Percentiles rank a stretch among this genome's conserved stretches.
Evolutionary conservation across 2,888 invertebrate genomes (phyloP).

Genomic region (Coelogynopora nodosa): DNA sequence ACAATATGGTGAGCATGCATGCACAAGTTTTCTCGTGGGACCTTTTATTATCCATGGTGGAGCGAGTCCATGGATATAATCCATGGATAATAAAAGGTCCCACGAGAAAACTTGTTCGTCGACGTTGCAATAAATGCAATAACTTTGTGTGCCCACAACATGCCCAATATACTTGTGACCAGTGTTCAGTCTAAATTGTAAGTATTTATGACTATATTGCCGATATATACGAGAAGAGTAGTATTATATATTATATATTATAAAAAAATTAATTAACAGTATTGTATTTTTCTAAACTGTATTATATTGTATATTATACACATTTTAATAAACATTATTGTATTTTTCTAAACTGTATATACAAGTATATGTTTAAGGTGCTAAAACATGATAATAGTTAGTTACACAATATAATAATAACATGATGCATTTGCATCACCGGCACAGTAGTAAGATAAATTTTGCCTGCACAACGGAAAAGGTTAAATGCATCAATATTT

Average conservation of each 20-base stretch:
- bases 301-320: background rate
- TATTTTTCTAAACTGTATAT: background rate
- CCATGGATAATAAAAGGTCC: background rate
- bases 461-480: constrained; percentile 16
- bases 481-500: too few relatives aligned
- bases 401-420: background rate
- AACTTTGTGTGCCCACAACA: background rate
- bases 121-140: background rate
- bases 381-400: constrained; percentile 26
- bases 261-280: background rate
- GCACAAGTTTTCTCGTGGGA: background rate
- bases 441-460: constrained; percentile 3
- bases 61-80: background rate
- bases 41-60: background rate
- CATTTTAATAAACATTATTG: background rate
- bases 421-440: constrained; percentile 9
- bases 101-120: background rate
- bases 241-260: too few relatives aligned
- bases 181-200: too few relatives aligned
- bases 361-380: background rate
- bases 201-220: background rate
- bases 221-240: background rate
- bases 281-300: background rate
- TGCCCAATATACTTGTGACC: background rate
- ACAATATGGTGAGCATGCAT: background rate